These are phyloP conservation scores for Sylvicapra grimmia DNA, from an alignment of 2,113 vertebrate genomes.

Conservation along the genomic window DNA sequence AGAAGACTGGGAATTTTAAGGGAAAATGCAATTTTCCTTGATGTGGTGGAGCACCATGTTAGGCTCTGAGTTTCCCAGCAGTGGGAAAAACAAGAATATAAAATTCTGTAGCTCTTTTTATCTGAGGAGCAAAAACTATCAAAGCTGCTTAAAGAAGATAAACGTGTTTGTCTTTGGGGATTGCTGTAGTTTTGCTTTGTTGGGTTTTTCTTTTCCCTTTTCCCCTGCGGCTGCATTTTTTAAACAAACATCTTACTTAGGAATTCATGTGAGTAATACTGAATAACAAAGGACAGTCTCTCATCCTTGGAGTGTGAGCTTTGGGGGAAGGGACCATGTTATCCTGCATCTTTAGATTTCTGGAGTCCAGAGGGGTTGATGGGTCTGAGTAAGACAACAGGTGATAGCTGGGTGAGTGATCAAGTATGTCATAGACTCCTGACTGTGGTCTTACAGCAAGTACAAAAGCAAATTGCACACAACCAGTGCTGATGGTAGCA, in stretches of 20 bases:
- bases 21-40: background rate
- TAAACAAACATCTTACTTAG: background rate
- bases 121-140: background rate
- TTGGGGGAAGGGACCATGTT: background rate
- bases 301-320: background rate
- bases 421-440: background rate
- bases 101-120: background rate
- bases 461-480: background rate
- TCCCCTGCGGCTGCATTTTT: background rate
- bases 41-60: accelerated
- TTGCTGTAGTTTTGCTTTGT: background rate
- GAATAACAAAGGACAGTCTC: background rate
- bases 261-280: background rate
- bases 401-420: background rate
- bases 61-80: background rate
- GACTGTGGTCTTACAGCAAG: background rate
- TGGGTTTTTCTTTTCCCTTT: background rate
- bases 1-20: too few relatives aligned
- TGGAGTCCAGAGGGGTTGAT: background rate
- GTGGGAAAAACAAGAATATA: background rate
- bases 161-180: background rate
- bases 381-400: background rate
- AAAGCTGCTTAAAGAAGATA: background rate
- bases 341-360: background rate
- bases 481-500: background rate